Conservation (phyloP, 1,140 invertebrate genomes). For the Drosophila sucinea region DNA sequence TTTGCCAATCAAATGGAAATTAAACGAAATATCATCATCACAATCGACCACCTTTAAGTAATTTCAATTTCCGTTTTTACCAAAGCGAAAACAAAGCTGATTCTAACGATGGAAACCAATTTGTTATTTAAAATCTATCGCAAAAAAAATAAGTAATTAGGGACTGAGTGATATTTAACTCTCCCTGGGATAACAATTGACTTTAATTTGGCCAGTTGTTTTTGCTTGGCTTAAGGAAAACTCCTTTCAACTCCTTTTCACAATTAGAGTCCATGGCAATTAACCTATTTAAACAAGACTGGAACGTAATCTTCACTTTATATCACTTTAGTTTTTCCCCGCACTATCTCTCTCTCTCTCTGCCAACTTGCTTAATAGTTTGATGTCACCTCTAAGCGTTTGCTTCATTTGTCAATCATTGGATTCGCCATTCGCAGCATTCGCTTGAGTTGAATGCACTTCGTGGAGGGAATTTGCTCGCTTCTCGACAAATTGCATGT, state of each 20-base stretch:
- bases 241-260: not conserved
- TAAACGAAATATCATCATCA: not conserved
- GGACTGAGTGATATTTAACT: no score
- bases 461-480: not conserved
- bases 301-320: constrained; percentile 13
- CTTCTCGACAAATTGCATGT: constrained; percentile 16
- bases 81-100: no score
- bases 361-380: constrained; percentile 54
- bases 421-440: constrained; percentile 2
- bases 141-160: no score
- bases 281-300: constrained; percentile 36
- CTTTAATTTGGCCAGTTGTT: no score
- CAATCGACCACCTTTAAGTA: no score
- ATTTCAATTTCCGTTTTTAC: no score
- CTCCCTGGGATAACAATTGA: no score
- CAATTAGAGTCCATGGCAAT: constrained; percentile 16
- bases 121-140: no score
- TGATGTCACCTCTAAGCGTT: constrained; percentile 41
- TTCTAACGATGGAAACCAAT: no score
- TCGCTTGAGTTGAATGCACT: constrained; percentile 35
- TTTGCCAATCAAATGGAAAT: constrained; percentile 55
- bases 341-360: not conserved
- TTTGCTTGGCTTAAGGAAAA: no score
- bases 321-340: not conserved
- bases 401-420: constrained; percentile 69